Evolutionary conservation across 2,888 invertebrate genomes (phyloP), one percentile per base, ranked within the genome.

Genomic region (Drepana falcataria): DNA sequence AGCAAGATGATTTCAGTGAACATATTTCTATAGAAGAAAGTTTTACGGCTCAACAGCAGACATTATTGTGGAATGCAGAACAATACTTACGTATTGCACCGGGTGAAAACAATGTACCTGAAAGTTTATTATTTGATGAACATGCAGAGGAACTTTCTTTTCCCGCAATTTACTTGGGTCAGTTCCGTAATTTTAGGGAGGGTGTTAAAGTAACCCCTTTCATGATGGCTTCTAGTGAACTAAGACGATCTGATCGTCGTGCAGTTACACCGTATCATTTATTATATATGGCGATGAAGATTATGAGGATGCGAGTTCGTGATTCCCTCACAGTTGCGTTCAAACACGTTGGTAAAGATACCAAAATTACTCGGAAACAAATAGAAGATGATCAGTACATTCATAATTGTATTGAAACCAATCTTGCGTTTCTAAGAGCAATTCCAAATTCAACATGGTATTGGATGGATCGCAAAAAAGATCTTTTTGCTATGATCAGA

Each of bases 401-500:
- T 35, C 59, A 77, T 59, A 59, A 59, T 56, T 72, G 72, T 60
- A 55, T 76, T 35, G 71, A 78, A 69, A 59, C 63, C 49, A 63
- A 82, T 71, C 64, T 81, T 33, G 73, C 78, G 41, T 82, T 80
- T 67, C 61, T 81, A 37, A 58, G 66, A 7, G 68, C 60, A 2
- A 72, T 83, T 53, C 81, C 79, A 60, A 83, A 81, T 71, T 81
- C 78, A 48, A 59, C 65, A 54, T 71, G 63, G 64, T 83, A 71
- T 66, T 81, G 84, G 83, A 48, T 68, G 44, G 56, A 68, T 52
- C 56, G 76, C 1, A 82, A 82, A 72, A 71, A 65, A 65, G 76
- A 83, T 64, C 61, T 82, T 49, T 82, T 81, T 55, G 78, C 81
- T 7, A 83, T 81, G 75, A 85, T 83, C 35, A 51, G 81, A 35